A percentile compares a stretch with the other conserved stretches of the same genome.
Evolutionary conservation across 2,888 invertebrate species (phyloP).

Genomic region (Chaitophorus viminalis): DNA sequence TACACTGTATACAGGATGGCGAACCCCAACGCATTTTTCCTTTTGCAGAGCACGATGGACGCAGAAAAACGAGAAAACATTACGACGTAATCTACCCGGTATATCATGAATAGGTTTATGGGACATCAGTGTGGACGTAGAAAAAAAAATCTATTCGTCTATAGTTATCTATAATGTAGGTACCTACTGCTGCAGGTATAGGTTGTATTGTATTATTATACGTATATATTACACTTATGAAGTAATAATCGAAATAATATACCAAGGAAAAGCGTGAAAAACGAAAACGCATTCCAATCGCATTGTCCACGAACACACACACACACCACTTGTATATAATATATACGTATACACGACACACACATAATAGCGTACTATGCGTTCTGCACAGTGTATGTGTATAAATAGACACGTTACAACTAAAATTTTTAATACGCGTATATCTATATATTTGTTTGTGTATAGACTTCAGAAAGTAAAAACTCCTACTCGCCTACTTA

Average conservation of each 20-base stretch:
- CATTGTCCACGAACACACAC: slow-evolving; percentile 7
- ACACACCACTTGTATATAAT: not conserved
- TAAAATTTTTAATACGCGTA: not conserved
- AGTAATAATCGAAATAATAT: slow-evolving; percentile 50
- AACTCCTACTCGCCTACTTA: not conserved
- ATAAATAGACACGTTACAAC: not conserved
- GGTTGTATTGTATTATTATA: not conserved
- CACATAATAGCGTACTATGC: not conserved
- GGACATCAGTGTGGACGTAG: no score
- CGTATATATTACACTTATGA: slow-evolving; percentile 12
- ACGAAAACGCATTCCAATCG: slow-evolving; percentile 57
- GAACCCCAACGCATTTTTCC: no score
- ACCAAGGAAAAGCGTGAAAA: slow-evolving; percentile 58
- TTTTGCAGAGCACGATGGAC: no score
- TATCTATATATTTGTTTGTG: not conserved
- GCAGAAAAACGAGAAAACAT: no score
- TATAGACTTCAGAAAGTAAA: slow-evolving; percentile 11
- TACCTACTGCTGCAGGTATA: not conserved
- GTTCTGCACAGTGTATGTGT: not conserved
- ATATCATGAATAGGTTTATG: not conserved
- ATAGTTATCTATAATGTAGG: no score
- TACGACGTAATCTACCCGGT: no score
- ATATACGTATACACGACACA: not conserved
- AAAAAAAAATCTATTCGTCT: no score
- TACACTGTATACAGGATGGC: not conserved